Evolutionary conservation across 1,140 invertebrate genomes (phyloP).

Genomic region (Cephus cinctus): DNA sequence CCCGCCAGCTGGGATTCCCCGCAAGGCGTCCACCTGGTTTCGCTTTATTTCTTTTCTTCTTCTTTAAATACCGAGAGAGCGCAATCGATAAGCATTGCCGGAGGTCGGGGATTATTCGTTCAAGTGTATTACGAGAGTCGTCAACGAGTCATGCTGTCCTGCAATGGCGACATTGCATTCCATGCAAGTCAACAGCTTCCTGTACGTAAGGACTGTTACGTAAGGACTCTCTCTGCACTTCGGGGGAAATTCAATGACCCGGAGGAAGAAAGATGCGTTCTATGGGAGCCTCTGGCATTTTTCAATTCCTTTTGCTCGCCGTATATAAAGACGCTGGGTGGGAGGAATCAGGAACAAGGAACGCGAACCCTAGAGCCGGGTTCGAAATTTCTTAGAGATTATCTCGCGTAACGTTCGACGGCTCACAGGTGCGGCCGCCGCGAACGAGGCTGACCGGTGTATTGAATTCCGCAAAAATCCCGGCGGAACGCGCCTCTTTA

Average conservation of each 20-base stretch:
- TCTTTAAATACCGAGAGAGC: too few relatives aligned
- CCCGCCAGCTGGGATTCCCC: too few relatives aligned
- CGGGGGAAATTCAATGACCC: too few relatives aligned
- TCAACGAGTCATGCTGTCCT: neutral
- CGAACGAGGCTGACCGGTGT: slow-evolving; percentile 32
- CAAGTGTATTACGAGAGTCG: too few relatives aligned
- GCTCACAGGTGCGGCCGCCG: slow-evolving; percentile 26
- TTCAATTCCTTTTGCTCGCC: neutral
- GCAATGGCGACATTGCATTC: slow-evolving; percentile 2
- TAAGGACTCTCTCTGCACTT: too few relatives aligned
- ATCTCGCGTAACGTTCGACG: slow-evolving; percentile 10
- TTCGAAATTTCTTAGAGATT: slow-evolving; percentile 27
- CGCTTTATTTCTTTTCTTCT: too few relatives aligned
- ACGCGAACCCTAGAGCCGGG: neutral
- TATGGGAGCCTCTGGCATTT: neutral
- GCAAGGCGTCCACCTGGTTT: too few relatives aligned
- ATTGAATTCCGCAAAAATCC: slow-evolving; percentile 36
- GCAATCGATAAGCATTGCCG: too few relatives aligned
- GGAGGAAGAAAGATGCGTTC: neutral
- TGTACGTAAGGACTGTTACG: neutral
- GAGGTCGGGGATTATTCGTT: too few relatives aligned
- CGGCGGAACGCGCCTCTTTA: slow-evolving; percentile 24
- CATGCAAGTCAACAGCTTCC: slow-evolving; percentile 1
- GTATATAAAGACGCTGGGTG: neutral
- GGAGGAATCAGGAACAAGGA: neutral